Evolutionary conservation across 2,888 invertebrate species (phyloP), one percentile per base, ranked within the genome.

Genomic region (Epirrhoe alternata): DNA sequence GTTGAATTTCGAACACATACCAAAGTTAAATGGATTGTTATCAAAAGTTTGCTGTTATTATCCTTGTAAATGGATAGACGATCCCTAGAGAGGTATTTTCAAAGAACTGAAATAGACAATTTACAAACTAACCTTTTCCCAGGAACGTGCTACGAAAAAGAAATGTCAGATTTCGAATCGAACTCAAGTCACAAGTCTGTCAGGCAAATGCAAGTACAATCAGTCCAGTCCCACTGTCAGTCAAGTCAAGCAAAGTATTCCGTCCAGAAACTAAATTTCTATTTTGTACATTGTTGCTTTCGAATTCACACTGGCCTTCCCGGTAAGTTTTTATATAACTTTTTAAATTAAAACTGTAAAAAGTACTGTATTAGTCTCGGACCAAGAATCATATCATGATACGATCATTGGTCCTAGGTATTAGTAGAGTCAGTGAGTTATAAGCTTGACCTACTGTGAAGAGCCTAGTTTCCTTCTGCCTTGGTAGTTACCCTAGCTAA

Each of bases 141-240:
- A 77, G 59, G 83, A 91, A 91, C 89, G 92, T 91, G 92, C 81
- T 86, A 42, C 38, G 38, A 42, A 86, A 72, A 75, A 73, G 59
- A 74, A 82, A 80, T 7, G 8, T 49, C 33, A 5, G 33, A 7
- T 6, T 7, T 33, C 33, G 6, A 33, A 6, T 14, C 35, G 49
- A 31, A 12, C 7, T 14, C 47, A 50, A 50, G 16, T 17, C 14
- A 52, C 30, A n/a, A 33, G 17, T 7, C 50, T 24, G 24, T 8
- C 24, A 50, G 24, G 24, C 10, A 50, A 50, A 50, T 35, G 6
- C 8, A 6, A 35, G 35, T 35, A 6, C 7, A 7, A 6, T 38
- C 35, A 38, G 35, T 38, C 35, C 6, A 38, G 35, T 38, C 35
- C 2, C 2, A 8, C 8, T 38, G 35, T 38, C 35, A 38, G 35